Evolutionary conservation across 2,113 vertebrate species (phyloP), one percentile per base, ranked within the genome.

Genomic region (Riparia riparia): DNA sequence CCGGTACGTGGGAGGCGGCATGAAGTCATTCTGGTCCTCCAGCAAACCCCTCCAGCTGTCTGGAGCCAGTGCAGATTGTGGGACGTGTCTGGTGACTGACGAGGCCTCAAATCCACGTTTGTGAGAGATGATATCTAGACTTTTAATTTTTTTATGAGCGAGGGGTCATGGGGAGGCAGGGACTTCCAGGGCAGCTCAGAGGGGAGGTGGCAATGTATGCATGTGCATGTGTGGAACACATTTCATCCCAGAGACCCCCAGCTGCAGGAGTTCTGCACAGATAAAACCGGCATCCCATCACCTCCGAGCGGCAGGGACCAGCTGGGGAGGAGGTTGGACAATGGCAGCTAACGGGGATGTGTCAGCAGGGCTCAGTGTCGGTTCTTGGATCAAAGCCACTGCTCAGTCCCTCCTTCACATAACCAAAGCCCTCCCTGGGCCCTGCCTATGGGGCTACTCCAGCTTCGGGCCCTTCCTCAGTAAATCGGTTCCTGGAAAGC

Each of bases 41-140:
- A 83, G 89, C 82, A 94, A 80, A 17, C 94, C 87, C 85, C 56
- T 95, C 93, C 96, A 96, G 96, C 94, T 96, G 96, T 81, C 86
- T 93, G 86, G 88, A 96, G 92, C 92, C 80, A 91, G 92, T 19
- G 6, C 96, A 97, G 96, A 97, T 96, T 96, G 96, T 94, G 83
- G 91, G 96, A 96, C 19, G 94, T 96, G 96, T 97, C 94, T 94
- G 92, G 94, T 97, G 96, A 96, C 96, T 96, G 96, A 97, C 89
- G 66, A 93, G 86, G 89, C 92, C 94, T 95, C 89, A 95, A 94
- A 95, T 88, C 92, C 92, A 64, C 0, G 0, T 95, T 96, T 96
- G 92, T 93, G 95, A 88, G 90, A 95, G 90, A 96, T 95, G 96
- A 97, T 95, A 97, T 78, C 4, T 7, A 83, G 92, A 92, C 72